These are phyloP conservation scores for Bovichtus diacanthus DNA, from an alignment of 2,797 vertebrate genomes.

Conservation along the genomic window DNA sequence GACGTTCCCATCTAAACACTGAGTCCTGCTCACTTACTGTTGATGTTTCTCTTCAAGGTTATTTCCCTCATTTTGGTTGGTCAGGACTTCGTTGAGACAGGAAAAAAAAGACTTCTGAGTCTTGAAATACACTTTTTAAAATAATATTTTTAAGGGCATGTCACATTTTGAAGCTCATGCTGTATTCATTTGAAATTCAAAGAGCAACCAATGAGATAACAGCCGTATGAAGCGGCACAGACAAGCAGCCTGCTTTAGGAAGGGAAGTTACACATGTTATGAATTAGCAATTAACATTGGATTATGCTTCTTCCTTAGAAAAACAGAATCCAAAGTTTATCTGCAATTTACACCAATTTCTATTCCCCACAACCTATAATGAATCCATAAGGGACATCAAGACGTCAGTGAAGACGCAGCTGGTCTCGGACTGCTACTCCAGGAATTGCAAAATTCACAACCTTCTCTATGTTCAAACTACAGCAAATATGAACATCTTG, in stretches of 20 bases:
- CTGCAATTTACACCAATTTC: background rate
- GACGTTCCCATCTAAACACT: background rate
- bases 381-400: background rate
- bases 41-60: background rate
- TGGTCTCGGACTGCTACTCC: background rate
- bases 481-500: background rate
- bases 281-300: constrained; percentile 19
- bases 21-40: background rate
- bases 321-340: constrained; percentile 38
- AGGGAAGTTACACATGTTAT: constrained; percentile 61
- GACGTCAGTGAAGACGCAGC: background rate
- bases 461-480: background rate
- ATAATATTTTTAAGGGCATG: background rate
- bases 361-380: too few species aligned
- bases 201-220: too few species aligned
- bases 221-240: too few species aligned
- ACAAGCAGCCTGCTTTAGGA: too few species aligned
- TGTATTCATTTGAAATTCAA: background rate
- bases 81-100: background rate
- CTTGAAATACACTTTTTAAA: too few species aligned
- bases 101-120: background rate
- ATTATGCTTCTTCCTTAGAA: constrained; percentile 6
- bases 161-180: too few species aligned
- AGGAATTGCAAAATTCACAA: background rate
- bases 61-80: background rate